Percentiles rank a stretch among this genome's conserved stretches.
These are phyloP conservation scores for Hozukius guyotensis DNA, from an alignment of 2,797 vertebrate genomes.

Conservation along the genomic window DNA sequence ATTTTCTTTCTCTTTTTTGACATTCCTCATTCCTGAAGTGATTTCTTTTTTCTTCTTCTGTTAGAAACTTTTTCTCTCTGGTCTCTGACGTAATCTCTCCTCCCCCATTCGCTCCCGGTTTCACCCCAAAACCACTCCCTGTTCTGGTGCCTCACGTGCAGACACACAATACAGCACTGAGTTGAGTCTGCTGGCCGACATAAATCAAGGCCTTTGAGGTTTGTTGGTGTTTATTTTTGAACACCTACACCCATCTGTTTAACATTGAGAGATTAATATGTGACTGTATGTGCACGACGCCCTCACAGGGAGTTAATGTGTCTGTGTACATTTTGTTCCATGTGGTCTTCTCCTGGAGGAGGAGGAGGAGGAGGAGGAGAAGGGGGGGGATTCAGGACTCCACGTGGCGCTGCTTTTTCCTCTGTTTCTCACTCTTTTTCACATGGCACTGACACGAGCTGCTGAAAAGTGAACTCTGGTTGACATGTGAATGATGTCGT, in stretches of 20 bases:
- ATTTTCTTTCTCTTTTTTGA: neutral
- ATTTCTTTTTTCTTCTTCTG: neutral
- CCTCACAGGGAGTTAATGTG: conserved; percentile 20
- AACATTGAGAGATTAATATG: conserved; percentile 43
- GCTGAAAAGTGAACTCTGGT: neutral
- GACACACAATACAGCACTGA: conserved; percentile 11
- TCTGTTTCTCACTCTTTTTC: conserved; percentile 32
- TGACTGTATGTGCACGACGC: neutral
- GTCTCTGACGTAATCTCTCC: conserved; percentile 53
- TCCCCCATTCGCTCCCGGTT: conserved; percentile 35
- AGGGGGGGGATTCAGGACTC: conserved; percentile 6
- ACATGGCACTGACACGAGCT: conserved; percentile 46
- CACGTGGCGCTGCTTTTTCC: conserved; percentile 50
- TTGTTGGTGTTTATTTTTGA: conserved; percentile 51
- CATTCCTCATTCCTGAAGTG: conserved; percentile 18
- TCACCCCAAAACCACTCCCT: conserved; percentile 65
- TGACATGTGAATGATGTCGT: neutral
- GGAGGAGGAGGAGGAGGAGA: neutral
- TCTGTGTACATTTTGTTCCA: conserved; percentile 71
- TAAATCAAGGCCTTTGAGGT: conserved; percentile 38
- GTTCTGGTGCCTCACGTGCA: conserved; percentile 59
- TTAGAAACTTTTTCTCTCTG: conserved; percentile 5
- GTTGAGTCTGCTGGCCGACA: conserved; percentile 3
- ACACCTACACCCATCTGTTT: conserved; percentile 70
- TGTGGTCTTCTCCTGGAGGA: conserved; percentile 17